phyloP scores from a whole-genome alignment of 2,113 vertebrate genomes.

The Hemichromis elongatus region DNA sequence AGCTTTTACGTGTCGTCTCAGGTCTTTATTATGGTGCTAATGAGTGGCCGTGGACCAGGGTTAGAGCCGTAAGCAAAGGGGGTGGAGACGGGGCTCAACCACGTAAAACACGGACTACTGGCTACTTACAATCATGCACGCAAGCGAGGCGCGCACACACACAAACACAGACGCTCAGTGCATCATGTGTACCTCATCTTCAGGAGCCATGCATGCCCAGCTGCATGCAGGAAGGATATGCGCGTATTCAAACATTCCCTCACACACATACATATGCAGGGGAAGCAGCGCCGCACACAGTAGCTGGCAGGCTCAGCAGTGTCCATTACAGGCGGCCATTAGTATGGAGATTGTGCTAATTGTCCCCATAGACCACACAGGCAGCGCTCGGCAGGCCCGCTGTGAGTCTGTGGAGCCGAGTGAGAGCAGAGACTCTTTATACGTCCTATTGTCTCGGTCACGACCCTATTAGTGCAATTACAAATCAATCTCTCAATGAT shows the following conservation, averaged over 20 bases:
- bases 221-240: conserved; percentile 47
- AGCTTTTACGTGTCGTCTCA: conserved; percentile 77
- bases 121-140: background rate
- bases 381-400: conserved; percentile 50
- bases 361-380: conserved; percentile 75
- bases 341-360: conserved; percentile 76
- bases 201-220: background rate
- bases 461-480: conserved; percentile 65
- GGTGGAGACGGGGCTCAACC: background rate
- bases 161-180: background rate
- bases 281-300: background rate
- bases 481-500: conserved; percentile 63
- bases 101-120: conserved; percentile 35
- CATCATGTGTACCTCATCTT: background rate
- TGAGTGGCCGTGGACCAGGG: conserved; percentile 65
- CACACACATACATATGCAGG: conserved; percentile 30
- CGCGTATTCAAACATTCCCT: conserved; percentile 49
- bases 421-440: conserved; percentile 35
- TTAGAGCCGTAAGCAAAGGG: conserved; percentile 31
- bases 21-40: conserved; percentile 76
- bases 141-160: background rate
- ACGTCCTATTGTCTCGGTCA: conserved; percentile 54
- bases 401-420: conserved; percentile 29
- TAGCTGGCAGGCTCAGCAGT: conserved; percentile 61
- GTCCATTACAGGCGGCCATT: conserved; percentile 68